These are phyloP conservation scores for Hirudinaria manillensis DNA, from an alignment of 2,888 invertebrate genomes.

Conservation along the genomic window DNA sequence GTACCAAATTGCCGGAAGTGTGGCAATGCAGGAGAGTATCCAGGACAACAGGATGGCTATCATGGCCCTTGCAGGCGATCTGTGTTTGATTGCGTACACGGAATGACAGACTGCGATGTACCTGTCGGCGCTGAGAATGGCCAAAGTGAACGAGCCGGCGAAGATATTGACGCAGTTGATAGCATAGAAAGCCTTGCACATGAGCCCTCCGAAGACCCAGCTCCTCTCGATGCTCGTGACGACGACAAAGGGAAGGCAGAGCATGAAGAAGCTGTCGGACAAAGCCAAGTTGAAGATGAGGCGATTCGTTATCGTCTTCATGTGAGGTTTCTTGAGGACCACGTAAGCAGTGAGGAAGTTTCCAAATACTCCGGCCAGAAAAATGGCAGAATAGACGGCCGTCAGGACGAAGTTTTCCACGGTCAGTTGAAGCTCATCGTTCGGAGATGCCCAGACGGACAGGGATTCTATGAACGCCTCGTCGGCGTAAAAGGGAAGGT, in stretches of 20 bases:
- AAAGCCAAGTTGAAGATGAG: constrained; percentile 41
- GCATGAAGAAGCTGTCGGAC: constrained; percentile 39
- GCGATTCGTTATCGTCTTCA: constrained; percentile 41
- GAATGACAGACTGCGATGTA: constrained; percentile 41
- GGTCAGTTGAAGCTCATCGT: neutral
- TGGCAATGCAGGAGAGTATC: constrained; percentile 36
- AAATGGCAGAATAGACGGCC: constrained; percentile 31
- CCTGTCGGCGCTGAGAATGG: constrained; percentile 40
- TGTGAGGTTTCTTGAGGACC: constrained; percentile 38
- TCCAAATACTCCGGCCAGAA: constrained; percentile 35
- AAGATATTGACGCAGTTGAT: constrained; percentile 40
- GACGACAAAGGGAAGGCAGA: constrained; percentile 39
- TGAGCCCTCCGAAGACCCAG: constrained; percentile 39
- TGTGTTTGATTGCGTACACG: constrained; percentile 37
- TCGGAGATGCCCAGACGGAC: neutral
- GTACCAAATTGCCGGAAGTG: constrained; percentile 13
- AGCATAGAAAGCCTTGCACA: constrained; percentile 39
- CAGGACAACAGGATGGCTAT: constrained; percentile 37
- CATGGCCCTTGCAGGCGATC: constrained; percentile 37
- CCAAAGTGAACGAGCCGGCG: constrained; percentile 39
- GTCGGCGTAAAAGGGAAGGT: neutral
- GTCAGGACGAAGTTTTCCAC: neutral
- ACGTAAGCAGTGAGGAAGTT: constrained; percentile 39
- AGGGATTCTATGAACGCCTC: constrained; percentile 12
- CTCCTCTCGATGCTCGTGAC: constrained; percentile 32